Percentiles rank a stretch among this genome's conserved stretches.
Evolutionary conservation across 2,888 invertebrate species (phyloP).

Genomic region (Dryococelus australis): DNA sequence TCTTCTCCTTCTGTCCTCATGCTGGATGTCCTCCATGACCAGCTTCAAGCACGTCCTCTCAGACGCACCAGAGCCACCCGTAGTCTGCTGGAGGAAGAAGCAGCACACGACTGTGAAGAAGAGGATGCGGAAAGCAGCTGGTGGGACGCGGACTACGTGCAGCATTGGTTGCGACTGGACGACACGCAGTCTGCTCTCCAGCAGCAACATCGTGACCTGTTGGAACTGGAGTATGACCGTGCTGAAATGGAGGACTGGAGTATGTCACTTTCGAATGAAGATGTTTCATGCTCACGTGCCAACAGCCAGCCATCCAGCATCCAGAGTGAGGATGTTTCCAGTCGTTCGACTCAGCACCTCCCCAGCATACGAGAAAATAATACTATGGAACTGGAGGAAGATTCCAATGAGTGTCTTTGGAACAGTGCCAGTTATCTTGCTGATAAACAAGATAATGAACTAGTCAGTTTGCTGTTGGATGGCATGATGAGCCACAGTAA

Average conservation of each 20-base stretch:
- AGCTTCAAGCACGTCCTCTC: constrained; percentile 63
- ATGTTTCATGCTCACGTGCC: constrained; percentile 59
- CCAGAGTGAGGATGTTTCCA: constrained; percentile 35
- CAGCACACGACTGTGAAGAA: constrained; percentile 57
- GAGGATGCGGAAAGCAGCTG: constrained; percentile 66
- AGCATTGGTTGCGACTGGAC: constrained; percentile 77
- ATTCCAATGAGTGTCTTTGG: constrained; percentile 77
- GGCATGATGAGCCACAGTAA: constrained; percentile 23
- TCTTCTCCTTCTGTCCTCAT: constrained; percentile 69
- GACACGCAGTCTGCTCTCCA: constrained; percentile 73
- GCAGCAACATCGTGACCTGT: constrained; percentile 72
- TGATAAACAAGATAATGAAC: constrained; percentile 66
- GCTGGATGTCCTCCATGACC: constrained; percentile 61
- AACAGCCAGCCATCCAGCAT: constrained; percentile 30
- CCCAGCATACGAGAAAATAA: constrained; percentile 79
- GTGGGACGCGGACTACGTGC: constrained; percentile 77
- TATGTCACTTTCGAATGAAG: constrained; percentile 74
- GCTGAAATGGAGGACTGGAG: constrained; percentile 84
- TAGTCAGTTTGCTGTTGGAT: constrained; percentile 54
- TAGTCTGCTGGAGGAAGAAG: constrained; percentile 56
- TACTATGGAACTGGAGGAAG: constrained; percentile 75
- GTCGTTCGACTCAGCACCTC: constrained; percentile 52
- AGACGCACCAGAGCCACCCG: constrained; percentile 65
- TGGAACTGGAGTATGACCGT: constrained; percentile 76
- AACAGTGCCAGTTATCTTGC: constrained; percentile 76